Percentiles rank a stretch among this genome's conserved stretches.
phyloP scores from a whole-genome alignment of 2,888 invertebrate species.

The Acheta domesticus region DNA sequence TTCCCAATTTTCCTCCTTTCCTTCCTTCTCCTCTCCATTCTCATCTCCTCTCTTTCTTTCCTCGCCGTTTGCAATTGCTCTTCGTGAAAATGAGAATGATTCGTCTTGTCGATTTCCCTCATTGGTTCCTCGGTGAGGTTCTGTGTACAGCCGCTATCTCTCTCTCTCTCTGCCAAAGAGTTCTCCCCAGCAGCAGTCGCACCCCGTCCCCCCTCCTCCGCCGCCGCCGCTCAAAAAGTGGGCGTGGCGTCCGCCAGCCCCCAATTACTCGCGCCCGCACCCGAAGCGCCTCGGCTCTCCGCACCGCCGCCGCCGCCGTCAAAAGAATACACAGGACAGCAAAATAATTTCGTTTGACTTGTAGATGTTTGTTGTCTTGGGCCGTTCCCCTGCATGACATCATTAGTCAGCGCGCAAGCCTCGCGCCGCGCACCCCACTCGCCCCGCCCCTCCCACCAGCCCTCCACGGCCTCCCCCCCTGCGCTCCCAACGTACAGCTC shows the following conservation, averaged over 20 bases:
- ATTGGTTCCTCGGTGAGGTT: no score
- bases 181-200: background rate
- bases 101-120: no score
- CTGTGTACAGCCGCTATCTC: no score
- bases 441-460: background rate
- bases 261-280: background rate
- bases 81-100: no score
- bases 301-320: background rate
- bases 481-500: background rate
- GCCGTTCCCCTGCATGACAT: constrained; percentile 1
- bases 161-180: background rate
- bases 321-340: constrained; percentile 18
- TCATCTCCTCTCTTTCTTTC: no score
- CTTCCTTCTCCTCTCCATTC: no score
- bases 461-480: background rate
- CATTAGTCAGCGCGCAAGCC: background rate
- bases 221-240: no score
- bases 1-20: no score
- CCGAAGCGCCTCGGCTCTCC: background rate
- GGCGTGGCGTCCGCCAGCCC: background rate
- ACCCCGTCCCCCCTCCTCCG: background rate
- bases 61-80: no score
- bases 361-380: constrained; percentile 1
- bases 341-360: constrained; percentile 18
- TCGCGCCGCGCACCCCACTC: background rate